Base-by-base conservation (phyloP, 2,797 vertebrate species). In the Leontocebus nigricollis region DNA sequence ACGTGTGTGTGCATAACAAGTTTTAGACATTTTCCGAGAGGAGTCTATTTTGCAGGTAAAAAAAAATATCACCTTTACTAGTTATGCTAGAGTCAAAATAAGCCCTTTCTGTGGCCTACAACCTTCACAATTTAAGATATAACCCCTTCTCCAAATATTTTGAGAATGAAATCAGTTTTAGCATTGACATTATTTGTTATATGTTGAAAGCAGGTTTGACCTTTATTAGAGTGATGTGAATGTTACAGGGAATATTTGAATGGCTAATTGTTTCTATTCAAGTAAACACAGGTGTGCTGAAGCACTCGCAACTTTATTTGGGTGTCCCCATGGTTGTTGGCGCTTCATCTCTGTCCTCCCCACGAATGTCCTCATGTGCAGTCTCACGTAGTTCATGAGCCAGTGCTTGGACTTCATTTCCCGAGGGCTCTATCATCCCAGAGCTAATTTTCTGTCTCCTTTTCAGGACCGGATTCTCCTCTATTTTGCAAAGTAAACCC, bases 131-230 rank as follows among this genome's bases (percentile, higher is more conserved):
- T 96, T 95, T 93, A 61, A 24, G 44, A 59, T 86, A 33, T 84
- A 84, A 73, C 12, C 2, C 19, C 12, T 86, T 79, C 50, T 94
- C 26, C 22, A 87, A 84, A 88, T 96, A 73, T 36, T 87, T 97
- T 82, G 36, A 33, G 39, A 61, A 88, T 93, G 79, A 94, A 97
- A 93, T 92, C 39, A 36, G 41, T 48, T 87, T 94, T 91, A 90
- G 24, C 89, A 79, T 75, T 73, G 73, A 55, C 72, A 79, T 57
- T 61, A 75, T 83, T 77, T 64, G 30, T 52, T 73, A 33, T 92
- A n/a, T 81, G 76, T 96, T 59, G 50, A 82, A 46, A 82, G 81
- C 50, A 95, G 33, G 36, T 93, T 75, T 97, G 81, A 90, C 50
- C 76, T 96, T 96, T 88, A 44, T 85, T 64, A 41, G 33, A 93